Base-by-base conservation (phyloP, 2,113 vertebrate genomes). In the Callipepla squamata region DNA sequence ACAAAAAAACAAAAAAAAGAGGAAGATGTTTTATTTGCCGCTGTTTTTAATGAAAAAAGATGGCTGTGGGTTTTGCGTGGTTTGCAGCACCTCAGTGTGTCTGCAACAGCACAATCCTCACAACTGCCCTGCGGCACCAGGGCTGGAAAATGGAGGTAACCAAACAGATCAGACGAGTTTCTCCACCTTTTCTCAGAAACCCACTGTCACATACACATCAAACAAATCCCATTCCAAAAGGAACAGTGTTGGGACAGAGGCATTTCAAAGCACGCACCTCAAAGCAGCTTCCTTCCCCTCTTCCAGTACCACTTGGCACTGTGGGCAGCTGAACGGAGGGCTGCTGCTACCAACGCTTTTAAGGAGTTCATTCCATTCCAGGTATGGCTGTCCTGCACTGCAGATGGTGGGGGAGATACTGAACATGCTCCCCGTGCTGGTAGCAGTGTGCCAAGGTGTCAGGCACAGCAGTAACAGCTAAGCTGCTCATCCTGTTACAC, bases 141-240 rank as follows among this genome's bases (percentile, higher is more conserved):
- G 58, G 40, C 66, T 67, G 84, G 84, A 69, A 96, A 85, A 61
- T 4, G 7, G 69, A 93, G 76, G 58, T 13, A 82, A 69, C 6
- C 3, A 47, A 87, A 45, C 48, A 85, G 40, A 89, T 45, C 83
- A 48, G 48, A 93, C 58, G 19, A 28, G 61, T 92, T 93, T 67
- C 61, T 80, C 85, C 34, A 58, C 34, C 65, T 69, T 84, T 76
- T 25, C 66, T 6, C 38, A 83, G 51, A 88, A 86, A 65, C 38
- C 34, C 44, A 13, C 28, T 9, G 15, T 16, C n/a, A 79, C 51
- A 62, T 13, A 59, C 50, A 80, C 53, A 86, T 23, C 72, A 59
- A 80, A 61, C 32, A 66, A n/a, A 81, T 48, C 62, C 61, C 36
- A 21, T 18, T 59, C 53, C 47, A 23, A 36, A 83, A 75, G 14